Base-by-base conservation (phyloP, 2,888 invertebrate species). In the Druceiella hillmani region DNA sequence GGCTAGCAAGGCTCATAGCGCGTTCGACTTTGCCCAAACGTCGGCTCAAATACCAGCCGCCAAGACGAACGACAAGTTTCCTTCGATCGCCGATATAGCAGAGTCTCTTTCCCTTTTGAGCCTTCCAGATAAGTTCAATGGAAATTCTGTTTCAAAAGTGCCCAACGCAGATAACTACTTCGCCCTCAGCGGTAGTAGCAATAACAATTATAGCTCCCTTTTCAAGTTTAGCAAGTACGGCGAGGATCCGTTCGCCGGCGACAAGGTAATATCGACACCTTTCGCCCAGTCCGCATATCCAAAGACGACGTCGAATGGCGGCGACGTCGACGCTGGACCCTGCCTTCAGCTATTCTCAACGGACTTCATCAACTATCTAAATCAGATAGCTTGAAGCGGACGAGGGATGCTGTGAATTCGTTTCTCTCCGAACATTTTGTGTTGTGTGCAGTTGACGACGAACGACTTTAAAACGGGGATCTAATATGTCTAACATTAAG, bases 301-400 rank as follows among this genome's bases (percentile, higher is more conserved):
- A 9, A 31, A 31, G 9, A 6, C n/a, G n/a, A n/a, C n/a, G n/a
- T 27, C 24, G 31, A 32, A n/a, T n/a, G n/a, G n/a, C 24, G 68
- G 16, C 20, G 16, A 5, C 7, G 11, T 28, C 14, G 61, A 66
- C 63, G 61, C 72, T 20, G 58, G 65, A 29, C 45, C 74, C 61
- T 59, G 71, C 69, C 65, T 77, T 53, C 78, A 78, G 59, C 69
- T 78, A 43, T 75, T 78, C 58, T 76, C 77, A 42, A 78, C 75
- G 57, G 75, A 77, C 56, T 76, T 76, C 60, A 72, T 76, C 50
- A 71, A 76, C 57, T 77, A 78, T 59, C 60, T 78, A 52, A 77
- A 76, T 59, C 75, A 75, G 62, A 74, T 76, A 58, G 76, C 75
- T 50, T 76, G 66, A 61, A 36, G 40, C 38, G 40, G 12, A 27